Conservation (phyloP, 2,113 vertebrate species). For the Pteruthius melanotis region DNA sequence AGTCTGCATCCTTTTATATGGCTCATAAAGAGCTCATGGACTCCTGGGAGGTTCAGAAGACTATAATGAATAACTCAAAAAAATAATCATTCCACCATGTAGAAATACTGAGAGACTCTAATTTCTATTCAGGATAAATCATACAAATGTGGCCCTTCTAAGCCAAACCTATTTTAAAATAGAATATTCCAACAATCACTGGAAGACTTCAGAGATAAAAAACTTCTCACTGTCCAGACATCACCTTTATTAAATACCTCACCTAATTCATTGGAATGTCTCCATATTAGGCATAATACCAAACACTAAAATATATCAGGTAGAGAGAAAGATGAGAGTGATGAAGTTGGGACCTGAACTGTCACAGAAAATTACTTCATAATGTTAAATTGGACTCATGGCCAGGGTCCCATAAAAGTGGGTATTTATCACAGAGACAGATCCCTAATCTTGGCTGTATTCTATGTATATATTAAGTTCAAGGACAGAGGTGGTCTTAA, state of each 20-base stretch:
- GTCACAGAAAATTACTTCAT: constrained; percentile 17
- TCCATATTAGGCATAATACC: constrained; percentile 1
- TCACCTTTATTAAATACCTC: constrained; percentile 18
- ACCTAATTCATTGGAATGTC: neutral
- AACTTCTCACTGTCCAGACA: constrained; percentile 8
- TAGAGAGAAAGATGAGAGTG: constrained; percentile 1
- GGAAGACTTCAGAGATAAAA: constrained; percentile 1
- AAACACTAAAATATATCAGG: constrained; percentile 25
- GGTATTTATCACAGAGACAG: neutral
- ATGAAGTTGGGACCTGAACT: neutral
- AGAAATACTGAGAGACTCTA: constrained; percentile 2
- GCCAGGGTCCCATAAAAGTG: neutral
- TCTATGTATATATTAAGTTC: neutral
- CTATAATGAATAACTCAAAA: constrained; percentile 27
- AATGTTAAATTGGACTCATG: constrained; percentile 12
- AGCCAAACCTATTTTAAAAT: constrained; percentile 17
- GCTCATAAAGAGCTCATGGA: constrained; percentile 11
- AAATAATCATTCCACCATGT: neutral
- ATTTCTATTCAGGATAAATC: constrained; percentile 35
- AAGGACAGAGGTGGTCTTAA: constrained; percentile 10
- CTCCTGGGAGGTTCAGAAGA: constrained; percentile 4
- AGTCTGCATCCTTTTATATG: constrained; percentile 5
- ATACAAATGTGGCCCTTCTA: neutral
- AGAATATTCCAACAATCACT: constrained; percentile 16
- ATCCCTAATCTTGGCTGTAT: neutral